Base-by-base conservation (phyloP, 2,113 vertebrate genomes). In the Trematomus loennbergii region DNA sequence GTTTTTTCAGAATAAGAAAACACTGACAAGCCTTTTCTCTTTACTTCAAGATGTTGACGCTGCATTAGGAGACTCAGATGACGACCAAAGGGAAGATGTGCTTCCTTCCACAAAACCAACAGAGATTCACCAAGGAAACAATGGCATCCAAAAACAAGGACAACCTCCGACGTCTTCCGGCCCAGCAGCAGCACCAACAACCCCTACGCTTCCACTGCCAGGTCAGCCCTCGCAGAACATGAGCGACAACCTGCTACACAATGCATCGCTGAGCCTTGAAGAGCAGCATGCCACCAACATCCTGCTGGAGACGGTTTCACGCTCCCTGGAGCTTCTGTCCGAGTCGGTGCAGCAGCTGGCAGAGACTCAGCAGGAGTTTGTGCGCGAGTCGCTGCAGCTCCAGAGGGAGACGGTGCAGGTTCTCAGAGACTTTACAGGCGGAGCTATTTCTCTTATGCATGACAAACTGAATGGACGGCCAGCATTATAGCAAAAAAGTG, bases 381-480 rank as follows among this genome's bases (percentile, higher is more conserved):
- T 93, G 10, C 92, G 93, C 0, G 94, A 95, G 79, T 95, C 95
- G 3, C 81, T 96, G 86, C 91, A 89, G 79, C 88, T 96, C 58
- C 95, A 96, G 89, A 78, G 94, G 25, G 95, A 96, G 73, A 95
- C 93, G 0, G 93, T 96, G 57, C 92, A 94, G 62, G 92, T 94
- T 74, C 91, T 96, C 58, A 90, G 93, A 82, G 94, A 95, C 77
- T 96, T 96, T 86, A 93, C 95, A 15, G 87, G 92, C 0, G 94
- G 94, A 10, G 90, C 94, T 48, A 90, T 95, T 55, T 89, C 95
- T 0, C 89, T 95, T 64, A 93, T 96, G 90, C 94, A 94, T 3
- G 95, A 96, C 78, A 96, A 95, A 84, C 89, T 95, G 64, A 96
- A 96, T 1, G 95, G 95, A 3, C 90, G 94, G n/a, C 95, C 95